A percentile compares a stretch with the other conserved stretches of the same genome.
Conservation (phyloP, 2,888 invertebrate genomes). For the Acanthoscelides obtectus region DNA sequence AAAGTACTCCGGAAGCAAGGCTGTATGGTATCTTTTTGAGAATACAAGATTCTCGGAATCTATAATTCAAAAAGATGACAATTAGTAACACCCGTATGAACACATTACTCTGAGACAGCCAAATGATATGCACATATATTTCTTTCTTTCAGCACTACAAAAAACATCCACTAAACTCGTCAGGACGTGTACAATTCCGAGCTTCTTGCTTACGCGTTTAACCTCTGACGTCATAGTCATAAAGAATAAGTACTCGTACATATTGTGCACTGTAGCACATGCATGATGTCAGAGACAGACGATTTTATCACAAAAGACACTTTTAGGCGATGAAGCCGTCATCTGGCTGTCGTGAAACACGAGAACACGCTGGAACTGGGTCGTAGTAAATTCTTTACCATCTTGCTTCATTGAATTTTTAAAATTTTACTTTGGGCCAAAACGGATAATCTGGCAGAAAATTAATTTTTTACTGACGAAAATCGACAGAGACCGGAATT, state of each 20-base stretch:
- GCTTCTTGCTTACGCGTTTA: background rate
- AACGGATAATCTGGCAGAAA: too few relatives aligned
- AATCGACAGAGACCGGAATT: too few relatives aligned
- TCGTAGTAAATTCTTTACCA: background rate
- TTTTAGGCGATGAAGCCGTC: background rate
- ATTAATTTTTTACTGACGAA: too few relatives aligned
- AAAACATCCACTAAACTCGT: background rate
- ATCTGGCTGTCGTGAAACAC: background rate
- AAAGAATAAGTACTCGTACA: background rate
- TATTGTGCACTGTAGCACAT: background rate
- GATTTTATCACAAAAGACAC: background rate
- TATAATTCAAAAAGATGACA: too few relatives aligned
- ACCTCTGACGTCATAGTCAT: background rate
- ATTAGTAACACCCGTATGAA: too few relatives aligned
- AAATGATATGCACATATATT: background rate
- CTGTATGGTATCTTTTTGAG: too few relatives aligned
- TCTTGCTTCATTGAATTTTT: background rate
- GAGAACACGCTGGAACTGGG: background rate
- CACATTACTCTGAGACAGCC: too few relatives aligned
- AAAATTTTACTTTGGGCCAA: too few relatives aligned
- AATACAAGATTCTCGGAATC: too few relatives aligned
- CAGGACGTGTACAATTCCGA: background rate
- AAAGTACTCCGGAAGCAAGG: too few relatives aligned
- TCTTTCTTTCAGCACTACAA: background rate
- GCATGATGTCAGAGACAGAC: background rate